phyloP scores from a whole-genome alignment of 2,113 vertebrate genomes.

The Capreolus pygargus region DNA sequence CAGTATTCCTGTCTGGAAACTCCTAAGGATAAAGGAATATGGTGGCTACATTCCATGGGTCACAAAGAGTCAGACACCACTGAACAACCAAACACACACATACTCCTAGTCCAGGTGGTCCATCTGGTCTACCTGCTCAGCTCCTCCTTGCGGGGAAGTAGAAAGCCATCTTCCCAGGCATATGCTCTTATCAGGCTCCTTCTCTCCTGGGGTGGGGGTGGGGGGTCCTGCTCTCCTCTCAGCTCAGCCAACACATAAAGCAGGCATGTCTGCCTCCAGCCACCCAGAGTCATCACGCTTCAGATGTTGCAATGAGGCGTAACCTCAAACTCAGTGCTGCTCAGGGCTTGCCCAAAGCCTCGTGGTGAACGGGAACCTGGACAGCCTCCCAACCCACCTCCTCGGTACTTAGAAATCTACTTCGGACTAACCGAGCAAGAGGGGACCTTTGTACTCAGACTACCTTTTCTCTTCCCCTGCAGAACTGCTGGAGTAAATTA shows the following conservation, averaged over 20 bases:
- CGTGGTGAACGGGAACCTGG: no score
- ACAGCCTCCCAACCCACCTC: rapidly evolving
- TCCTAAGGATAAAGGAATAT: background rate
- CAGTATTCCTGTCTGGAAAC: background rate
- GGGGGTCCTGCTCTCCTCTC: no score
- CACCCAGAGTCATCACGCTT: background rate
- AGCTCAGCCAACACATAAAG: background rate
- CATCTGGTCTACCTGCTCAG: background rate
- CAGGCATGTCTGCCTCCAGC: no score
- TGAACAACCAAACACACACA: background rate
- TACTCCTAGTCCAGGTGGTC: background rate
- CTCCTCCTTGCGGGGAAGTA: no score
- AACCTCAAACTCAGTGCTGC: background rate
- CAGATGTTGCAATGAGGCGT: rapidly evolving
- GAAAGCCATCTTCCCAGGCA: background rate
- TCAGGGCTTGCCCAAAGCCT: background rate
- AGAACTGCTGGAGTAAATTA: background rate
- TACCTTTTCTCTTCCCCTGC: background rate
- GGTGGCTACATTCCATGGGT: background rate
- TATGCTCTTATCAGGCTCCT: no score
- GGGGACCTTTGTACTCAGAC: background rate
- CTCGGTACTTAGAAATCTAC: background rate
- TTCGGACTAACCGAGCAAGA: no score
- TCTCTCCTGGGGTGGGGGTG: rapidly evolving
- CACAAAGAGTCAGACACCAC: background rate